Evolutionary conservation across 2,797 vertebrate genomes (phyloP), one percentile per base, ranked within the genome.

Genomic region (Uromys caudimaculatus): DNA sequence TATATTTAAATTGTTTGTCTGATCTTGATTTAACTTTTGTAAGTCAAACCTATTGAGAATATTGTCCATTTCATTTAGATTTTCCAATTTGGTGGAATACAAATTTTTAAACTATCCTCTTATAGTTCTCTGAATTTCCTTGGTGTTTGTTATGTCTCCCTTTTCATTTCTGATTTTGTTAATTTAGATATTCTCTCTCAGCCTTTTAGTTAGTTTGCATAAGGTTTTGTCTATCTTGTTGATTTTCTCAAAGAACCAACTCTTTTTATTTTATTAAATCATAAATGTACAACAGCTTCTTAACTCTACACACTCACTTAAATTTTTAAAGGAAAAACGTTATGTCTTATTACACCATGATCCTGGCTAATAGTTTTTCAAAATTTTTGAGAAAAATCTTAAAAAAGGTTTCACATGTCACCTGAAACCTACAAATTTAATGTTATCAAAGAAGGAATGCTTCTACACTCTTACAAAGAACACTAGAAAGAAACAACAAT

Each of bases 221-320:
- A 73, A 41, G n/a, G 19, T 19, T 41, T 73, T 73, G 69, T 38
- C n/a, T 71, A 71, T 35, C 13, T 67, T 67, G n/a, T 73, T 73
- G 19, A 73, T 23, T 73, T 73, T 73, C 38, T 73, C n/a, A 73
- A 73, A 73, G 69, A 73, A 73, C 16, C 16, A 69, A 44, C 44
- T 44, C 44, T 44, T 44, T 44, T 44, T 99, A 99, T 99, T 99
- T 99, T 99, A 99, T 99, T 99, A 99, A 99, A 99, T 99, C 99
- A 98, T 99, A 99, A 99, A 99, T 99, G 98, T 99, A 99, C 99
- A 99, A 99, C 99, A 99, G 98, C 99, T 99, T 99, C 99, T 99
- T 99, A 99, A 99, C 99, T 99, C 99, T 99, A 99, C 99, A 99
- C 98, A 99, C 98, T 98, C 98, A 99, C 99, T 99, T 99, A 98